A percentile compares a stretch with the other conserved stretches of the same genome.
Conservation (phyloP, 2,797 vertebrate genomes). For the Tapirus indicus region DNA sequence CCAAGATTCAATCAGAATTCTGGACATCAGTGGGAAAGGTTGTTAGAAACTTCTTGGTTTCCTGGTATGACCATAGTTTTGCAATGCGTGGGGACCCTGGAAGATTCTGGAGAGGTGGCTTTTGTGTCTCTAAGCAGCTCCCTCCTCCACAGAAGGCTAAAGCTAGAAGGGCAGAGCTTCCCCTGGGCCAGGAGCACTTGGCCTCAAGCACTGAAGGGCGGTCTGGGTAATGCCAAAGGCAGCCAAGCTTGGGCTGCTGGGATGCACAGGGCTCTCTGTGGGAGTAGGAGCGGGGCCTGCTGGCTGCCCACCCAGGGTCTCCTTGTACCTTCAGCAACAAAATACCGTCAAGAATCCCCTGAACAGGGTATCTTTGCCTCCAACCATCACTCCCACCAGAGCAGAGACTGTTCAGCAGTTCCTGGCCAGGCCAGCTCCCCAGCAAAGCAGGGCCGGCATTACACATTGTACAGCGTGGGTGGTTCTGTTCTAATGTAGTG, state of each 20-base stretch:
- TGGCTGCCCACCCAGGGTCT: not conserved
- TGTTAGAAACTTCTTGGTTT: not conserved
- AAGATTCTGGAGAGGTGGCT: not conserved
- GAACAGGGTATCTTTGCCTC: not conserved
- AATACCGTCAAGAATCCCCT: not conserved
- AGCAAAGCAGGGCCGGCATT: not conserved
- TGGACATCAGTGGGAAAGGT: not conserved
- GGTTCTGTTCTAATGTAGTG: not conserved
- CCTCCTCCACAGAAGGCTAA: not conserved
- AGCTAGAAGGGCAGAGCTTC: not conserved
- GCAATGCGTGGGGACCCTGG: not conserved
- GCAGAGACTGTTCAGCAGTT: not conserved
- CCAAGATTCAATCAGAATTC: not conserved
- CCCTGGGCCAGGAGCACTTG: not conserved
- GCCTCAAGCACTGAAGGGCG: not conserved
- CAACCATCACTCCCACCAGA: not conserved
- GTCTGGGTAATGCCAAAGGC: not conserved
- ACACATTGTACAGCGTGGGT: not conserved
- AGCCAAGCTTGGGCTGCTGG: not conserved
- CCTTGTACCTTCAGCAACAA: not conserved
- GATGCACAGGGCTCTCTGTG: not conserved
- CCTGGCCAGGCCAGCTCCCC: not conserved
- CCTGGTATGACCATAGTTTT: not conserved
- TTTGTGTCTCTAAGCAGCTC: not conserved
- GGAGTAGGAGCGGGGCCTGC: not conserved